Evolutionary conservation across 2,888 invertebrate genomes (phyloP).

Genomic region (Dastarcus helophoroides): DNA sequence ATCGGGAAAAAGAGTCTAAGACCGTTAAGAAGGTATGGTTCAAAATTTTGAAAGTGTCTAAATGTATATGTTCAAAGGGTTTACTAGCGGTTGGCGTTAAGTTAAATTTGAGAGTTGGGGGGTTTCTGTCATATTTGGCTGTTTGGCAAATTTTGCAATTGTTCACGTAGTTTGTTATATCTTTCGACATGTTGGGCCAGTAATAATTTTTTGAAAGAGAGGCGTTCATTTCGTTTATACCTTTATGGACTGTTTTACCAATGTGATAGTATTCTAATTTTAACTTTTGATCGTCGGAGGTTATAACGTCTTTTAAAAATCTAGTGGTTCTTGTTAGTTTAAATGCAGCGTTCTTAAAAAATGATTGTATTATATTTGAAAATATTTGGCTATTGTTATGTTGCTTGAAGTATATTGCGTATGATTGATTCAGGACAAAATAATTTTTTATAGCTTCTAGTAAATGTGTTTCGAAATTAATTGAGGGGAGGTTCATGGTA

Average conservation of each 20-base stretch:
- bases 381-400: background rate
- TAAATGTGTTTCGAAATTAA: background rate
- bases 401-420: background rate
- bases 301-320: background rate
- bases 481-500: background rate
- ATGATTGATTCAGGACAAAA: background rate
- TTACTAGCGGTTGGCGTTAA: slow-evolving; percentile 3
- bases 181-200: slow-evolving; percentile 6
- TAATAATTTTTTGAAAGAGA: slow-evolving; percentile 7
- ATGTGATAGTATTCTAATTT: background rate
- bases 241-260: slow-evolving; percentile 37
- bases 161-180: slow-evolving; percentile 3
- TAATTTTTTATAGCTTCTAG: background rate
- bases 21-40: slow-evolving; percentile 4
- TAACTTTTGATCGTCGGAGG: background rate
- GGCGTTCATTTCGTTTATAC: slow-evolving; percentile 26
- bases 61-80: slow-evolving; percentile 7
- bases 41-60: slow-evolving; percentile 5
- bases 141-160: slow-evolving; percentile 5
- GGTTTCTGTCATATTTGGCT: slow-evolving; percentile 8
- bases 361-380: no score
- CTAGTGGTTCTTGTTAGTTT: background rate
- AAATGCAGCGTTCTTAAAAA: no score
- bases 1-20: slow-evolving; percentile 6
- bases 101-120: slow-evolving; percentile 2